Evolutionary conservation across 2,113 vertebrate species (phyloP), one percentile per base, ranked within the genome.

Genomic region (Dissostichus mawsoni): DNA sequence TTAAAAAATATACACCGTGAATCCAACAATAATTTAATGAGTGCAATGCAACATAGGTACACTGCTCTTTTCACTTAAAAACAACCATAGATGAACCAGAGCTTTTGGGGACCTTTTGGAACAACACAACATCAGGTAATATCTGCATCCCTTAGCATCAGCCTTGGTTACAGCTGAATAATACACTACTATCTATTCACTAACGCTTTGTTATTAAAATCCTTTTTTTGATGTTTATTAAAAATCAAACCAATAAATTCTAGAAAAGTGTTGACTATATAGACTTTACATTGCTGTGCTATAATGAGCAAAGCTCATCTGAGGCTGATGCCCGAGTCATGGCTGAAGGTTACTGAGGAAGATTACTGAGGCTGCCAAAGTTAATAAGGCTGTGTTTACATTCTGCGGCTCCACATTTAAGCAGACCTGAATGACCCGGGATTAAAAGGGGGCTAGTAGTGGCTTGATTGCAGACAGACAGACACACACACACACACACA

Each of bases 321-420:
- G 36, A 72, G 72, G 82, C 55, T 83, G 69, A 80, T 61, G 73
- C 20, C 76, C 1, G 59, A 79, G 69, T 86, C 74, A 20, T 68
- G 72, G 81, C 63, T 78, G 72, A 88, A 80, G 69, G 84, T 86
- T 84, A 66, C 65, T 36, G 71, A 75, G 89, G 68, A 85, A 88
- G 86, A 90, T 89, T 84, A 83, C 63, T 52, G 78, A 93, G 80
- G 78, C 86, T 78, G 80, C 76, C 76, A 51, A 74, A 75, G 84
- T 93, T 94, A 92, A 93, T 93, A 90, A 90, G 92, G 72, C 81
- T 86, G 76, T 93, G 86, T 94, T 94, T 94, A 92, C 85, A 85
- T 87, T 93, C 78, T 88, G 86, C 20, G 74, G 72, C 82, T 90
- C 69, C 70, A 62, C 88, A 84, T 90, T 92, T 89, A 89, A 86